These are phyloP conservation scores for Atta texana DNA, from an alignment of 1,140 invertebrate species.

Conservation along the genomic window DNA sequence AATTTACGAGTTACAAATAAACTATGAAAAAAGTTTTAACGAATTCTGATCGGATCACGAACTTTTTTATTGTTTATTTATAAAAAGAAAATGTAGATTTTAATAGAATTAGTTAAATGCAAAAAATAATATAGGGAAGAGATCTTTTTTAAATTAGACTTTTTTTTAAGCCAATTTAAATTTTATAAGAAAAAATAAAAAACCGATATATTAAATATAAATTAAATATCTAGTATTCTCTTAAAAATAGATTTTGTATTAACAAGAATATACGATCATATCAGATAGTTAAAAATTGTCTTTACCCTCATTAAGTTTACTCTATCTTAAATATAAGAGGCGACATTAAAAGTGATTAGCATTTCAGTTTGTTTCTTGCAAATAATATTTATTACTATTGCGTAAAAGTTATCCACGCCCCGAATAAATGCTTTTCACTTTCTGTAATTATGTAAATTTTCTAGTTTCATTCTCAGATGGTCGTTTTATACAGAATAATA, in stretches of 20 bases:
- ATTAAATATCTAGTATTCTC: not conserved
- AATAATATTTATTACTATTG: conserved; percentile 2
- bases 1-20: not conserved
- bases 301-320: not conserved
- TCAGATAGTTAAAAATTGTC: not conserved
- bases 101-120: not conserved
- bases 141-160: not conserved
- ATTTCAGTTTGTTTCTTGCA: not conserved
- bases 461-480: conserved; percentile 39
- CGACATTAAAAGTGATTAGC: not conserved
- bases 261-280: not conserved
- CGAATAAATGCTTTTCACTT: conserved; percentile 26
- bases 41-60: not conserved
- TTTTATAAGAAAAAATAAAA: not conserved
- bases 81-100: not conserved
- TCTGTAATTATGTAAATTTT: conserved; percentile 51
- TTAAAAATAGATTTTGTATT: not conserved
- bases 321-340: not conserved
- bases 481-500: conserved; percentile 51
- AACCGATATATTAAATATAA: not conserved
- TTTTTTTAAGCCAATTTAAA: not conserved
- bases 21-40: not conserved
- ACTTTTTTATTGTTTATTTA: not conserved
- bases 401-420: not conserved
- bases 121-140: not conserved